Conservation (phyloP, 2,888 invertebrate species). For the Drosophila nr. perissopoda region DNA sequence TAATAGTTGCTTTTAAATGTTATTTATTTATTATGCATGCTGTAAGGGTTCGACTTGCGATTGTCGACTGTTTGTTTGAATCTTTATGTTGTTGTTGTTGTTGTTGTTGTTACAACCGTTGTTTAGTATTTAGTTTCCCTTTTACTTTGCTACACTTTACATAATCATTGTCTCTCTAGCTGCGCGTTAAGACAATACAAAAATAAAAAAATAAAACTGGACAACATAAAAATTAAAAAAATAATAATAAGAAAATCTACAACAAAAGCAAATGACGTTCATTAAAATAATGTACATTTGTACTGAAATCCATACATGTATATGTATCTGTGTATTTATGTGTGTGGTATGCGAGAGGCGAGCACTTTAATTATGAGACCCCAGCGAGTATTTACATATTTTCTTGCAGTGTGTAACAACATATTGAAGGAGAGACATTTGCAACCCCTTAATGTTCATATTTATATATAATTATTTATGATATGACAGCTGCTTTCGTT, state of each 20-base stretch:
- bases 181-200: slow-evolving; percentile 51
- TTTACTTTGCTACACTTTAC: slow-evolving; percentile 76
- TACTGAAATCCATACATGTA: slow-evolving; percentile 7
- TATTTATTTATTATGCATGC: slow-evolving; percentile 49
- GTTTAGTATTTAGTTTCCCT: slow-evolving; percentile 77
- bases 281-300: slow-evolving; percentile 54
- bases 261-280: slow-evolving; percentile 53
- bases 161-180: slow-evolving; percentile 67
- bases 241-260: slow-evolving; percentile 20
- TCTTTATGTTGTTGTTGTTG: slow-evolving; percentile 18
- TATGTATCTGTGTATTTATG: slow-evolving; percentile 6
- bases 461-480: background rate
- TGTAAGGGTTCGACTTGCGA: slow-evolving; percentile 29
- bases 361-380: slow-evolving; percentile 46
- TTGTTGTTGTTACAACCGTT: slow-evolving; percentile 27
- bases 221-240: slow-evolving; percentile 43
- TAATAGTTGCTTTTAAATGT: slow-evolving; percentile 42
- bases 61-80: slow-evolving; percentile 21
- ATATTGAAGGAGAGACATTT: slow-evolving; percentile 8
- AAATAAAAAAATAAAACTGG: slow-evolving; percentile 36
- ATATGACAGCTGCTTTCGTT: background rate
- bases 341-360: slow-evolving; percentile 20
- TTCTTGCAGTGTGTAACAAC: slow-evolving; percentile 9
- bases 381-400: slow-evolving; percentile 16
- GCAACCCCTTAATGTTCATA: slow-evolving; percentile 14